Conservation (phyloP, 2,113 vertebrate genomes). For the Aegithalos caudatus region DNA sequence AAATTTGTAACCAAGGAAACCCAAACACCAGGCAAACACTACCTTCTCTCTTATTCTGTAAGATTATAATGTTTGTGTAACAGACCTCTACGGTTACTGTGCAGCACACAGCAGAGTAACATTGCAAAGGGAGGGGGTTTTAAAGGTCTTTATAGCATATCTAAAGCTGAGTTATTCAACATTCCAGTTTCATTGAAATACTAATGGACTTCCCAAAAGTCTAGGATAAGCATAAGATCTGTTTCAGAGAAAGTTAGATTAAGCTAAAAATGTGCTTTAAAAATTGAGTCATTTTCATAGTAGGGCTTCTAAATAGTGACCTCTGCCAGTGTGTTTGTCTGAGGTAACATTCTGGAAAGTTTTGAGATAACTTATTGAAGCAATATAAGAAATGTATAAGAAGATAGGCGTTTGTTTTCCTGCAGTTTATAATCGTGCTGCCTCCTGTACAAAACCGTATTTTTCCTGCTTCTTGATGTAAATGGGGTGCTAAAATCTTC, state of each 20-base stretch:
- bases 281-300: background rate
- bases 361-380: background rate
- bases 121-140: background rate
- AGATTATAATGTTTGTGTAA: background rate
- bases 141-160: background rate
- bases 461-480: background rate
- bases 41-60: background rate
- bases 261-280: background rate
- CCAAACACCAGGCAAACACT: background rate
- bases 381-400: background rate
- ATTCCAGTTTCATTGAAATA: background rate
- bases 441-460: background rate
- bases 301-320: background rate
- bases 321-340: background rate
- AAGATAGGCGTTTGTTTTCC: background rate
- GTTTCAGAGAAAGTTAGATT: background rate
- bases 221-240: background rate
- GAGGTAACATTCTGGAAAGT: background rate
- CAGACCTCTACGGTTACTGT: background rate
- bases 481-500: background rate
- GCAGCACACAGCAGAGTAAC: background rate
- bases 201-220: background rate
- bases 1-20: slow-evolving; percentile 54
- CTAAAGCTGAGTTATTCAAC: background rate
- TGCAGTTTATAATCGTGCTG: background rate